Evolutionary conservation across 2,888 invertebrate genomes (phyloP), one percentile per base, ranked within the genome.

Genomic region (Oscheius sp.): DNA sequence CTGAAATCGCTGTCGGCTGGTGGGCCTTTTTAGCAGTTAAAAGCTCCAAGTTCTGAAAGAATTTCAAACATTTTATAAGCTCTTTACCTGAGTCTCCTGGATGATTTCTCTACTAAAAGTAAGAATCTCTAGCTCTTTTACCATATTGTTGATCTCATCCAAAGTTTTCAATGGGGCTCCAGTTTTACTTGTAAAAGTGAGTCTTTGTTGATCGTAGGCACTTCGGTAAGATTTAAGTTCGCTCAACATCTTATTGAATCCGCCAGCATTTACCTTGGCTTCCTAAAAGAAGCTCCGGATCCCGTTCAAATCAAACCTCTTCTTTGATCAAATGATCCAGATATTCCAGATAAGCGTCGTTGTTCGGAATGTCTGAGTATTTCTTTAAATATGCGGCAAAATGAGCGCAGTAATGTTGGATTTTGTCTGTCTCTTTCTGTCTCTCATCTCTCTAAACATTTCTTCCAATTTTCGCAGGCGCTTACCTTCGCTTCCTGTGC

Each of bases 301-400:
- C n/a, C n/a, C n/a, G n/a, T n/a, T n/a, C n/a, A n/a, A n/a, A n/a
- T n/a, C 4, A 20, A 17, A 34, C 55, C 55, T 55, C 55, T 34
- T 55, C 55, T 20, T 34, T 37, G 55, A 55, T 55, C 37, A 55
- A n/a, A 17, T 34, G 33, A 0, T 33, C 17, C 20, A 55, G 23
- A 20, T 55, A 55, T 33, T 33, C 55, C 33, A 55, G 23, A 1
- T 55, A 55, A 6, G 33, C 34, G 37, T 64, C 64, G 29, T 64
- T 64, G 50, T 48, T 31, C 20, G 45, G 48, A 10, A 64, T 29
- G 10, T 48, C 27, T 5, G 64, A 64, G 2, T 64, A 29, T 5
- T 64, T 37, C 31, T 37, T 2, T 8, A 64, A 25, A n/a, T 48
- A 64, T 20, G 46, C 46, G 10, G 64, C 64, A 48, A 64, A 64